These are phyloP conservation scores for Agrochola litura DNA, from an alignment of 2,888 invertebrate species.

Conservation along the genomic window DNA sequence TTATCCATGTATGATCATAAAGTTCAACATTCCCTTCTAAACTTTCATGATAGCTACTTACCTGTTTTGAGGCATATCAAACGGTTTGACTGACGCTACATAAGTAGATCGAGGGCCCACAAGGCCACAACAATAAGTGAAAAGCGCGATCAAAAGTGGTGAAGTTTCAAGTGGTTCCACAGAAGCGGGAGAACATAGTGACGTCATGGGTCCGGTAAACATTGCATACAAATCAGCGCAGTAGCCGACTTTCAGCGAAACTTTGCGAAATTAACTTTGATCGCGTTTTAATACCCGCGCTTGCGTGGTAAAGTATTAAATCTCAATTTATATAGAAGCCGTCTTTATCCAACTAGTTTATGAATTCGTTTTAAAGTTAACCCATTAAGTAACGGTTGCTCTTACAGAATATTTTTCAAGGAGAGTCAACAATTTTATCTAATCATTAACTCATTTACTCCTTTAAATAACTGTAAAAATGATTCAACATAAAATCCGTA, in stretches of 20 bases:
- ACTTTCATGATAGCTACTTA: background rate
- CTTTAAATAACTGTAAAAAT: background rate
- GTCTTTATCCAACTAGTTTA: constrained; percentile 77
- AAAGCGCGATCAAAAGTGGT: constrained; percentile 72
- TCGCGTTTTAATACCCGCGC: constrained; percentile 78
- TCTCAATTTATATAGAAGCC: constrained; percentile 75
- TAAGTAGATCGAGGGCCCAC: constrained; percentile 55
- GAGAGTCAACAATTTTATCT: constrained; percentile 4
- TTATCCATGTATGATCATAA: background rate
- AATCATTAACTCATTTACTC: constrained; percentile 24
- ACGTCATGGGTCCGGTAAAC: constrained; percentile 73
- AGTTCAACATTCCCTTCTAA: background rate
- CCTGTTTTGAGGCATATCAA: constrained; percentile 14
- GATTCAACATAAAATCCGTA: background rate
- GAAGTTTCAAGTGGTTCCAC: constrained; percentile 77
- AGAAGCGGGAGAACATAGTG: constrained; percentile 65
- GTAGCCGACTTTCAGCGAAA: constrained; percentile 73
- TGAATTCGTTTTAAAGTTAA: constrained; percentile 73
- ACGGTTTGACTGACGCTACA: constrained; percentile 34
- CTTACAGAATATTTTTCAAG: constrained; percentile 52
- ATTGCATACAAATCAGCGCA: constrained; percentile 81
- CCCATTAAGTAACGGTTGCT: constrained; percentile 59
- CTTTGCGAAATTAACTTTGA: constrained; percentile 81
- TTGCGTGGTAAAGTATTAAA: constrained; percentile 75
- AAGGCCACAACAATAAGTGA: constrained; percentile 67